Conservation (phyloP, 2,113 vertebrate species). For the Promerops cafer region DNA sequence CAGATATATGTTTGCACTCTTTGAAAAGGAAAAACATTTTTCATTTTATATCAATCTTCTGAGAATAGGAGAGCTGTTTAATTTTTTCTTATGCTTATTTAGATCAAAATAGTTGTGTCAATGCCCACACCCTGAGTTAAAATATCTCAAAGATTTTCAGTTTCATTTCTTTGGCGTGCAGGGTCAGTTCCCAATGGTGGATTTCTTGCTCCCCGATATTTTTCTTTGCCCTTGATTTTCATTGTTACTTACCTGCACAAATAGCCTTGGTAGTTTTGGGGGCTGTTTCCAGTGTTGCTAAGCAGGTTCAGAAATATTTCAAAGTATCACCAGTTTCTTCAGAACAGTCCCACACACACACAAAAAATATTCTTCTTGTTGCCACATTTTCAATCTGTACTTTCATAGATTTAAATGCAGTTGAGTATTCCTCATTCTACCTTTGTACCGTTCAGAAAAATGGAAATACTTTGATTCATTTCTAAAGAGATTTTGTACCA, state of each 20-base stretch:
- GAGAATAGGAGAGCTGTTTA: neutral
- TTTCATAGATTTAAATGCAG: neutral
- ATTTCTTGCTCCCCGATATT: neutral
- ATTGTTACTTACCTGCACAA: neutral
- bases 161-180: neutral
- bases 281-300: neutral
- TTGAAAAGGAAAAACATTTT: neutral
- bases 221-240: neutral
- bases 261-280: neutral
- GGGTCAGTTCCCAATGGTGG: rapidly evolving
- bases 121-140: neutral
- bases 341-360: neutral
- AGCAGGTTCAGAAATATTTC: neutral
- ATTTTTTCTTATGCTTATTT: neutral
- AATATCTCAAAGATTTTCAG: neutral
- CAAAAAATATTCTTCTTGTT: neutral
- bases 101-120: neutral
- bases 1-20: neutral
- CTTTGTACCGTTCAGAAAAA: neutral
- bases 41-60: neutral
- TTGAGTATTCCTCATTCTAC: neutral
- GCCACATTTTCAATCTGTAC: neutral
- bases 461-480: neutral
- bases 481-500: neutral
- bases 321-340: neutral